These are phyloP conservation scores for Tachina lurida DNA, from an alignment of 2,888 invertebrate species.

Conservation along the genomic window DNA sequence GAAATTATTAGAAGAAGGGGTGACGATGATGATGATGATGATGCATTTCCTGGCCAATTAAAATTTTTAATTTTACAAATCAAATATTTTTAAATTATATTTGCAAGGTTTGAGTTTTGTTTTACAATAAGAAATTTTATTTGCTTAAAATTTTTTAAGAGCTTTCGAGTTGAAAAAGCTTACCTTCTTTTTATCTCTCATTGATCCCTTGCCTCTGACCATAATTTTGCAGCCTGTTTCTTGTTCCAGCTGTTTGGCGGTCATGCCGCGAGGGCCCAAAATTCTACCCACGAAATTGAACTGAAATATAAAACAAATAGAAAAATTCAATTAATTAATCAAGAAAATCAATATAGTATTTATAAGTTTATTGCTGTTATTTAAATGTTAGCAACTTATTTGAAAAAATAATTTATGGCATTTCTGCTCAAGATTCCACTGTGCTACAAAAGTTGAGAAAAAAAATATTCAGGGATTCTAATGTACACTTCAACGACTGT, in stretches of 20 bases:
- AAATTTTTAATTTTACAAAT: not conserved
- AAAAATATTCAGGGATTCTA: too few relatives aligned
- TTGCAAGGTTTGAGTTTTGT: too few relatives aligned
- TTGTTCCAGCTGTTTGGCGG: conserved; percentile 99
- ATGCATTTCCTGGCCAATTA: conserved; percentile 42
- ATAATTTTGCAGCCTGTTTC: conserved; percentile 99
- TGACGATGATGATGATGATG: conserved; percentile 17
- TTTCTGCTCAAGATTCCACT: not conserved
- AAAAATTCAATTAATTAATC: conserved; percentile 18
- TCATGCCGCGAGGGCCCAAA: conserved; percentile 99
- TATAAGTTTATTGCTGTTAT: conserved; percentile 22
- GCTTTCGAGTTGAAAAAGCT: conserved; percentile 76
- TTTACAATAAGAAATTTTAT: too few relatives aligned
- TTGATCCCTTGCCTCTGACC: conserved; percentile 99
- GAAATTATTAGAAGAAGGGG: not conserved
- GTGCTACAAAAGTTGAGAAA: too few relatives aligned
- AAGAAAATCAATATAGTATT: conserved; percentile 14
- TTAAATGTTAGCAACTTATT: conserved; percentile 11
- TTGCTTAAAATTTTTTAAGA: not conserved
- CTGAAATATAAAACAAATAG: conserved; percentile 87
- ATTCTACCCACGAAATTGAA: conserved; percentile 99
- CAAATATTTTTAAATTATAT: too few relatives aligned
- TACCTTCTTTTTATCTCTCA: conserved; percentile 99
- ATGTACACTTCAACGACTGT: too few relatives aligned
- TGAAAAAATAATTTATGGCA: conserved; percentile 28